Evolutionary conservation across 1,140 invertebrate species (phyloP).

Genomic region (Polypedilum vanderplanki): DNA sequence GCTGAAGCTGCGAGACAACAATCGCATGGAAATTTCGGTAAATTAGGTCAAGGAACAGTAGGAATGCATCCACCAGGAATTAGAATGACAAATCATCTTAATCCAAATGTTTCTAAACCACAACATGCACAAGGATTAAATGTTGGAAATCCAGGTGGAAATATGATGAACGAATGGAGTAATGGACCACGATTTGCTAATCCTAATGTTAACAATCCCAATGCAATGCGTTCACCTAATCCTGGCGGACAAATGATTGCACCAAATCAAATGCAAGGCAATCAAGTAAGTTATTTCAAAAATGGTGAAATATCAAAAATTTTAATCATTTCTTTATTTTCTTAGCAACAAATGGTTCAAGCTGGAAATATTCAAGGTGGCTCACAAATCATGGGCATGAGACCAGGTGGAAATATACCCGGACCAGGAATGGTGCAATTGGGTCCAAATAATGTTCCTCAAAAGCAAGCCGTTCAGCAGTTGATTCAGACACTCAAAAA

Average conservation of each 20-base stretch:
- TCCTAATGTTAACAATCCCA: neutral
- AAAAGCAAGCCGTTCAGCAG: slow-evolving; percentile 79
- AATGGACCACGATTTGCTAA: neutral
- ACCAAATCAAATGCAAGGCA: slow-evolving; percentile 35
- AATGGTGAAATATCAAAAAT: neutral
- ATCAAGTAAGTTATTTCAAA: slow-evolving; percentile 28
- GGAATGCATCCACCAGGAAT: slow-evolving; percentile 60
- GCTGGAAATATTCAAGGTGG: slow-evolving; percentile 35
- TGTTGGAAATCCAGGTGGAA: neutral
- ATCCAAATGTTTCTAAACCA: slow-evolving; percentile 33
- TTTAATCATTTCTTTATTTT: neutral
- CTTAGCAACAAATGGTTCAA: slow-evolving; percentile 35
- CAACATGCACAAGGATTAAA: slow-evolving; percentile 35
- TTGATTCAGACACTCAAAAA: slow-evolving; percentile 83
- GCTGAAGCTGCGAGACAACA: slow-evolving; percentile 83
- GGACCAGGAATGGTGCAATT: slow-evolving; percentile 41
- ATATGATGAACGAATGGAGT: slow-evolving; percentile 15
- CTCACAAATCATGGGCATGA: slow-evolving; percentile 37
- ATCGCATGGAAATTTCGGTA: slow-evolving; percentile 62
- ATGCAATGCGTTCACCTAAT: slow-evolving; percentile 22
- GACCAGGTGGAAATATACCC: slow-evolving; percentile 45
- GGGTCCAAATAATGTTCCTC: slow-evolving; percentile 41
- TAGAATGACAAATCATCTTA: slow-evolving; percentile 48
- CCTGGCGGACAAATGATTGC: slow-evolving; percentile 35
- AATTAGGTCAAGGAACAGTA: slow-evolving; percentile 49